Conservation (phyloP, 2,113 vertebrate genomes). For the Salvelinus alpinus region DNA sequence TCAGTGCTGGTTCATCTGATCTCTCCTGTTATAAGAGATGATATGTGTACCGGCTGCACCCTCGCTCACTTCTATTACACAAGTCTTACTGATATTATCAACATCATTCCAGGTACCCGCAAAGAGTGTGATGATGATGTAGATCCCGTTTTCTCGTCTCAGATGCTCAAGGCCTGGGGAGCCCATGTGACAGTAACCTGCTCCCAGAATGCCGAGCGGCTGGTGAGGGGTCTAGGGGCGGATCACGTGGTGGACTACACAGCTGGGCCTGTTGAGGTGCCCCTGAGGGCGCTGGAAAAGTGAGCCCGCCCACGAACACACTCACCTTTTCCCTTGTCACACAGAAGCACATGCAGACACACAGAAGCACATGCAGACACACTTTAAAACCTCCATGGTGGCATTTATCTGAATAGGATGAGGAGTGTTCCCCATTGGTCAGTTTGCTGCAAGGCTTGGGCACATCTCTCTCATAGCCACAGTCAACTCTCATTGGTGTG, state of each 20-base stretch:
- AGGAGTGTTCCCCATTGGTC: background rate
- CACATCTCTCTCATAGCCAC: background rate
- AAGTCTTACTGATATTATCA: background rate
- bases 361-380: background rate
- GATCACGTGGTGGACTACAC: slow-evolving; percentile 90
- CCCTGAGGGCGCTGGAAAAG: slow-evolving; percentile 79
- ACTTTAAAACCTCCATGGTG: background rate
- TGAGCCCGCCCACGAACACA: slow-evolving; percentile 53
- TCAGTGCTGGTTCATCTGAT: background rate
- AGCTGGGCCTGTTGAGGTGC: slow-evolving; percentile 74
- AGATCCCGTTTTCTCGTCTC: slow-evolving; percentile 14
- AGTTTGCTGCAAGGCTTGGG: background rate
- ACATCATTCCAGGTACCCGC: background rate
- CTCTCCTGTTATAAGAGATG: background rate
- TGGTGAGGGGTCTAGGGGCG: slow-evolving; percentile 85
- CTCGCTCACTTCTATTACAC: background rate
- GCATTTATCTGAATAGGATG: slow-evolving; percentile 1
- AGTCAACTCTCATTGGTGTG: background rate
- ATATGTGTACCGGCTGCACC: background rate
- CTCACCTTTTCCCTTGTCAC: background rate
- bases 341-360: background rate
- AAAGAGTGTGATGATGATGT: background rate
- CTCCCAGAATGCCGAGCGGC: slow-evolving; percentile 81
- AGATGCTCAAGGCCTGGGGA: slow-evolving; percentile 93
- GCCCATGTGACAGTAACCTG: slow-evolving; percentile 93